Percentiles rank a stretch among this genome's conserved stretches.
Evolutionary conservation across 2,113 vertebrate genomes (phyloP).

Genomic region (Eonycteris spelaea): DNA sequence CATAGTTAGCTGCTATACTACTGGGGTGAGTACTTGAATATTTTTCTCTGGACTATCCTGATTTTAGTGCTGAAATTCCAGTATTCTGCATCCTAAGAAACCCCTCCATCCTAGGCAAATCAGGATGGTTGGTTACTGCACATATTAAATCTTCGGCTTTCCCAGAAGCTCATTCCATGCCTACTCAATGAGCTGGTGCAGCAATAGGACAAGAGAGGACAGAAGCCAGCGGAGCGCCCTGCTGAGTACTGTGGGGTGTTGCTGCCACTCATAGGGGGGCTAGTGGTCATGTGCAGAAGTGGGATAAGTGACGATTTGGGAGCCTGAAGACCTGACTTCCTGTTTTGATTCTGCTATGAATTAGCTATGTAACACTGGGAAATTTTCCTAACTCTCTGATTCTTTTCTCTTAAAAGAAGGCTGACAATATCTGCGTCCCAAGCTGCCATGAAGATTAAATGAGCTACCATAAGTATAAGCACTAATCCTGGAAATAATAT

Average conservation of each 20-base stretch:
- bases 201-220: background rate
- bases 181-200: rapidly evolving
- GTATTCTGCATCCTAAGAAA: background rate
- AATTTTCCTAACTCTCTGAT: background rate
- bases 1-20: background rate
- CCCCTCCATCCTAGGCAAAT: background rate
- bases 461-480: background rate
- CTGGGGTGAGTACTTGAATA: background rate
- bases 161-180: background rate
- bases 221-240: background rate
- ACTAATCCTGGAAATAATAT: background rate
- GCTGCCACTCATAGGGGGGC: background rate
- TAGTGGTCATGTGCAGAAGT: rapidly evolving
- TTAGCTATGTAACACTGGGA: background rate
- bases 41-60: background rate
- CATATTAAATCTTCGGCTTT: background rate
- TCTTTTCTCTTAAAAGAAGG: background rate
- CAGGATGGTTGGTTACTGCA: background rate
- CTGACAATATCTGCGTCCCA: background rate
- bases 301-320: background rate
- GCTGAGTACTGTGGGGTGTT: rapidly evolving
- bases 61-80: background rate
- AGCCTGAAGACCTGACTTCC: background rate
- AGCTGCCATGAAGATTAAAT: background rate
- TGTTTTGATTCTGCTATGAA: background rate